phyloP scores from a whole-genome alignment of 1,140 invertebrate genomes.

The Bombus waltoni region DNA sequence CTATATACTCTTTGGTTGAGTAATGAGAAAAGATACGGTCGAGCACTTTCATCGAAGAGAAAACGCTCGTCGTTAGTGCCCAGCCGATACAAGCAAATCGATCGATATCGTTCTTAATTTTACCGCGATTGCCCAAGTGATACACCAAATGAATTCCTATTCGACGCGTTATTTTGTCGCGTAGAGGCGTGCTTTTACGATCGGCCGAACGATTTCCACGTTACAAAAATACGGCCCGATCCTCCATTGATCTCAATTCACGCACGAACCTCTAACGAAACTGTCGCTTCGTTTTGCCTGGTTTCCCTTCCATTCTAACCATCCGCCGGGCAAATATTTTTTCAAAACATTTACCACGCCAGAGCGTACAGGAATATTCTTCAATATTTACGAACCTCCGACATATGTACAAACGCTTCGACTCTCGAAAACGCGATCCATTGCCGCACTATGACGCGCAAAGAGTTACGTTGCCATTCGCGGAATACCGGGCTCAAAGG shows the following conservation, averaged over 20 bases:
- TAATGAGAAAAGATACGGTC: slow-evolving; percentile 45
- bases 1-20: slow-evolving; percentile 47
- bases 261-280: background rate
- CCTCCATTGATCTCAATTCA: background rate
- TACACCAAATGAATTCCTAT: background rate
- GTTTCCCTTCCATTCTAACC: too few relatives aligned
- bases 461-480: slow-evolving; percentile 13
- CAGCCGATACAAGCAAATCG: background rate
- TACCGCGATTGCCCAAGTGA: background rate
- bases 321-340: background rate
- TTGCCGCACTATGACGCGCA: background rate
- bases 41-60: slow-evolving; percentile 30
- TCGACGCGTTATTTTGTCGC: background rate
- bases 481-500: background rate
- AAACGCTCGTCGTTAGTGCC: slow-evolving; percentile 10
- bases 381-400: slow-evolving; percentile 25
- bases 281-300: background rate
- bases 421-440: slow-evolving; percentile 8
- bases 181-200: background rate
- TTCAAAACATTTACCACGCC: slow-evolving; percentile 16
- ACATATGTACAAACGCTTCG: background rate
- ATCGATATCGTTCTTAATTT: slow-evolving; percentile 18
- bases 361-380: slow-evolving; percentile 12
- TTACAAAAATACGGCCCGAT: background rate
- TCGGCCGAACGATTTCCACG: background rate